These are phyloP conservation scores for Halesus radiatus DNA, from an alignment of 1,140 invertebrate genomes.

Conservation along the genomic window DNA sequence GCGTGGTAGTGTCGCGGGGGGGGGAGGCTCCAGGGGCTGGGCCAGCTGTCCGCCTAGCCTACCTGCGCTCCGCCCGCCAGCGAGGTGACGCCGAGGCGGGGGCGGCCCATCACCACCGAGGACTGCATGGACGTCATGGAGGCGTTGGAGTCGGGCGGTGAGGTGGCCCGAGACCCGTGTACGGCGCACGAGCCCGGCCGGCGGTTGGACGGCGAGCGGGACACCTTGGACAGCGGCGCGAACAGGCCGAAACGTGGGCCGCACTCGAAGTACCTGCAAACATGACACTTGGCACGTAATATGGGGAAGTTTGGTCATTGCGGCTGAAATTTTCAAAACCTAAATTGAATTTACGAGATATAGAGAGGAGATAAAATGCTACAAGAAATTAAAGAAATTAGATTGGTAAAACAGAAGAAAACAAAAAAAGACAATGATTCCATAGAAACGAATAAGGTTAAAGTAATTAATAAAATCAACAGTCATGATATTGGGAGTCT, in stretches of 20 bases:
- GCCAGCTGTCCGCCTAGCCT: slow-evolving; percentile 73
- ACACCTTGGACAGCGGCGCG: slow-evolving; percentile 90
- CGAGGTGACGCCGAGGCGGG: slow-evolving; percentile 80
- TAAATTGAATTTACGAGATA: too few relatives aligned
- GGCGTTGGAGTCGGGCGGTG: slow-evolving; percentile 89
- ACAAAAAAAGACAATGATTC: too few relatives aligned
- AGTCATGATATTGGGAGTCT: too few relatives aligned
- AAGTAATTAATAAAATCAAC: too few relatives aligned
- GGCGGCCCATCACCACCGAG: slow-evolving; percentile 64
- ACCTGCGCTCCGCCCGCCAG: slow-evolving; percentile 75
- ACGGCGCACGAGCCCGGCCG: slow-evolving; percentile 76
- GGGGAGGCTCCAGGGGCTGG: slow-evolving; percentile 59
- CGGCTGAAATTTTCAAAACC: too few relatives aligned
- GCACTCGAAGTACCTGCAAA: slow-evolving; percentile 93
- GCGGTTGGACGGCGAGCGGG: slow-evolving; percentile 80
- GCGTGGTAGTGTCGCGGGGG: slow-evolving; percentile 67
- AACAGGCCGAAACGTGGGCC: slow-evolving; percentile 92
- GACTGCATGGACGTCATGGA: slow-evolving; percentile 82
- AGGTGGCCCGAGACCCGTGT: slow-evolving; percentile 76
- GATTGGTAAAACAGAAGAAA: too few relatives aligned
- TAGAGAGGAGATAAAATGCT: too few relatives aligned
- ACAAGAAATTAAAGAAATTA: too few relatives aligned
- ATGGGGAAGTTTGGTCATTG: background rate
- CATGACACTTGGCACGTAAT: background rate
- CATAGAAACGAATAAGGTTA: too few relatives aligned